These are phyloP conservation scores for Sigmodon hispidus DNA, from an alignment of 2,113 vertebrate species.

Conservation along the genomic window DNA sequence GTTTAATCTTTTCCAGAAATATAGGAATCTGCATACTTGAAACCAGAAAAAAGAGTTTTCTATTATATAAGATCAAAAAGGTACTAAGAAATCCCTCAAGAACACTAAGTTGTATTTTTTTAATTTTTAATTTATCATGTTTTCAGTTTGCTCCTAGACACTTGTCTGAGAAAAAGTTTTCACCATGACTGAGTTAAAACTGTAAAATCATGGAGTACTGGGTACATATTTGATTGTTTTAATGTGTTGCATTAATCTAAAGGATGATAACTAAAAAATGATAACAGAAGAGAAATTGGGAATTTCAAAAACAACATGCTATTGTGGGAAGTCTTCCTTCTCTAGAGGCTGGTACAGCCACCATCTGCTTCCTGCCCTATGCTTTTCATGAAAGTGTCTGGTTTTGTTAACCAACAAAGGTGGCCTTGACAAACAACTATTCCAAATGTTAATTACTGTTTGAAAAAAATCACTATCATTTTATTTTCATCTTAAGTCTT, in stretches of 20 bases:
- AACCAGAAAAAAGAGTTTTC: not conserved
- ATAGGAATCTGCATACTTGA: not conserved
- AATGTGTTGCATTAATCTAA: not conserved
- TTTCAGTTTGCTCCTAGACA: not conserved
- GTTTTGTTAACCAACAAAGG: slow-evolving; percentile 76
- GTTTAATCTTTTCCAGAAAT: slow-evolving; percentile 8
- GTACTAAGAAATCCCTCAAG: not conserved
- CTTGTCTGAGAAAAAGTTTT: not conserved
- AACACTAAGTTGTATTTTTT: not conserved
- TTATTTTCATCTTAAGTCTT: slow-evolving; percentile 78
- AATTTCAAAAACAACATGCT: slow-evolving; percentile 29
- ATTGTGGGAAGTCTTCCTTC: not conserved
- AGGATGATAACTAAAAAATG: not conserved
- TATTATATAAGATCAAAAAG: not conserved
- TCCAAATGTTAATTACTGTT: slow-evolving; percentile 86
- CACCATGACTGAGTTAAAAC: not conserved
- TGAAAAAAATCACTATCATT: slow-evolving; percentile 79
- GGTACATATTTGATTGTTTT: slow-evolving; percentile 16
- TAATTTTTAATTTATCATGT: not conserved
- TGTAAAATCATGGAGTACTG: not conserved
- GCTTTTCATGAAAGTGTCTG: slow-evolving; percentile 72
- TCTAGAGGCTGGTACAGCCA: not conserved
- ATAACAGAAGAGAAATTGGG: not conserved
- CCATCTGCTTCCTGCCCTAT: slow-evolving; percentile 38
- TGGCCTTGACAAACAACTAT: slow-evolving; percentile 80